phyloP scores from a whole-genome alignment of 2,113 vertebrate genomes.

The Pituophis catenifer region DNA sequence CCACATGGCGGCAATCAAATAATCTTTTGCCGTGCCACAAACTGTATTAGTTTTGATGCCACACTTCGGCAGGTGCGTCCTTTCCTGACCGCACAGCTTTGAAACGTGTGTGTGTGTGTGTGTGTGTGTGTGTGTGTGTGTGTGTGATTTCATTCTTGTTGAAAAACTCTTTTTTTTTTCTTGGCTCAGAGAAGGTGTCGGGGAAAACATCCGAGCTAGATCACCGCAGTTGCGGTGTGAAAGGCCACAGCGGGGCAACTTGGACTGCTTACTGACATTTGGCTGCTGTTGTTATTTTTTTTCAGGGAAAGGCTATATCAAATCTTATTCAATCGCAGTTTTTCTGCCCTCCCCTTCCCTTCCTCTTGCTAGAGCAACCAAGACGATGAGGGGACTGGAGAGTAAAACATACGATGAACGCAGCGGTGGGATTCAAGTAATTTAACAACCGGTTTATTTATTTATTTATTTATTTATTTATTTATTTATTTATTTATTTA shows the following conservation, averaged over 20 bases:
- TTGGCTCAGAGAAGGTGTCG: conserved; percentile 11
- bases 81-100: conserved; percentile 17
- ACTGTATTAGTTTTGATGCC: conserved; percentile 16
- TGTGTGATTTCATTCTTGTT: conserved; percentile 48
- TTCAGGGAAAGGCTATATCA: background rate
- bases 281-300: conserved; percentile 7
- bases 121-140: too few relatives aligned
- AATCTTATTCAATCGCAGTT: conserved; percentile 8
- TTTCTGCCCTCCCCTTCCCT: conserved; percentile 2
- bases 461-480: too few relatives aligned
- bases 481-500: too few relatives aligned
- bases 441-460: too few relatives aligned
- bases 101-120: conserved; percentile 38
- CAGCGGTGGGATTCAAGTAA: too few relatives aligned
- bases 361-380: conserved; percentile 7
- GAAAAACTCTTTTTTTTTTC: conserved; percentile 16
- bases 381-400: too few relatives aligned
- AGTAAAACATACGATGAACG: too few relatives aligned
- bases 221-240: conserved; percentile 38
- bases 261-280: conserved; percentile 1
- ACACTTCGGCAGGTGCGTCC: background rate
- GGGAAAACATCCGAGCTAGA: background rate
- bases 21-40: background rate
- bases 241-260: conserved; percentile 36
- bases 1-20: background rate